phyloP scores from a whole-genome alignment of 2,797 vertebrate genomes.

The Distichodus sexfasciatus region DNA sequence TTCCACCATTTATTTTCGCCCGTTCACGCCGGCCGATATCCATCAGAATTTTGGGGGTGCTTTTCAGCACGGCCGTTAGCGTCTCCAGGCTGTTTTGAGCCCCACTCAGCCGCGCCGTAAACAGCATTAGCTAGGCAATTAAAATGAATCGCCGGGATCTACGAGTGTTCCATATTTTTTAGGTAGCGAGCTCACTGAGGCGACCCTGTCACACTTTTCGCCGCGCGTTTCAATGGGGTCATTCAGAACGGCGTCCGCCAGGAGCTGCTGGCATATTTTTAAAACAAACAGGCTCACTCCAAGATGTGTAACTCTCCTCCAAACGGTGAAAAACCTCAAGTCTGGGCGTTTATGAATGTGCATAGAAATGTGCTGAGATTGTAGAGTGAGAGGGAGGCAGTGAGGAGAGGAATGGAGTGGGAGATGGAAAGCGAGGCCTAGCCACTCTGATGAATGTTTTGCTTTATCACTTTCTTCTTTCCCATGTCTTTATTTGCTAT shows the following conservation, averaged over 20 bases:
- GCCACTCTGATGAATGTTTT: conserved; percentile 25
- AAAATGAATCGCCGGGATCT: conserved; percentile 52
- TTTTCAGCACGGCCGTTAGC: conserved; percentile 41
- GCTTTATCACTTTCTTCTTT: conserved; percentile 17
- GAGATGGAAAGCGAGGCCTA: conserved; percentile 15
- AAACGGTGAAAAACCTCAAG: conserved; percentile 46
- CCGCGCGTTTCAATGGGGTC: conserved; percentile 47
- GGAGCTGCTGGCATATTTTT: conserved; percentile 45
- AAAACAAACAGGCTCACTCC: conserved; percentile 55
- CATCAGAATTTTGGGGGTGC: conserved; percentile 9
- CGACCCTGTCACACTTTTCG: conserved; percentile 30
- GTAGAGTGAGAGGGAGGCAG: too few relatives aligned
- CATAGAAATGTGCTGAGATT: conserved; percentile 11
- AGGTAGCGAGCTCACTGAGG: conserved; percentile 17
- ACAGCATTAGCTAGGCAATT: conserved; percentile 56
- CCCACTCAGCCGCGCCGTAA: conserved; percentile 52
- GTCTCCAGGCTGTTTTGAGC: conserved; percentile 30
- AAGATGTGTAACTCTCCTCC: conserved; percentile 44
- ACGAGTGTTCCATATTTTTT: conserved; percentile 42
- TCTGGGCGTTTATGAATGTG: conserved; percentile 37
- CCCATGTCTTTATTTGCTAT: conserved; percentile 3
- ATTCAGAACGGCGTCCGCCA: conserved; percentile 49
- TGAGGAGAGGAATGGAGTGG: conserved; percentile 32
- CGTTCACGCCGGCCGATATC: not conserved
- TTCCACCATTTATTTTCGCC: not conserved